phyloP scores from a whole-genome alignment of 2,797 vertebrate species.

The Corythornis leucogaster region DNA sequence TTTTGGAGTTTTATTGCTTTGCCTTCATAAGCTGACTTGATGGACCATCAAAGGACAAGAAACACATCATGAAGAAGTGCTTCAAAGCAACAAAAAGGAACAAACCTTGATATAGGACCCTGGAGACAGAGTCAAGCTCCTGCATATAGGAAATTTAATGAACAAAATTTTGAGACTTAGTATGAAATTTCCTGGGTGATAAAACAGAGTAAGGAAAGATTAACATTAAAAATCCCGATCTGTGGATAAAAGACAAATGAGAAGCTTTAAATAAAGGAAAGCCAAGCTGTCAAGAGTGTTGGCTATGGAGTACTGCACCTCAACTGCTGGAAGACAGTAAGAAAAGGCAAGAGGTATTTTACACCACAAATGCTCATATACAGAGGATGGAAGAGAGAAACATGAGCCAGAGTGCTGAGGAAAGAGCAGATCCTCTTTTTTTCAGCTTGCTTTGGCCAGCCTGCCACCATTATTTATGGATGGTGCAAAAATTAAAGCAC shows the following conservation, averaged over 20 bases:
- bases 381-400: not conserved
- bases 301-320: not conserved
- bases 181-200: not conserved
- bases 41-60: not conserved
- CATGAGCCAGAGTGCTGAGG: rapidly evolving
- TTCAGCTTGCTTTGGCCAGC: not conserved
- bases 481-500: not conserved
- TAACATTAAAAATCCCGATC: not conserved
- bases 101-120: not conserved
- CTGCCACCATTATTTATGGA: not conserved
- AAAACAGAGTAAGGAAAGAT: not conserved
- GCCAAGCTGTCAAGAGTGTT: not conserved
- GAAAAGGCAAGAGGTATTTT: not conserved
- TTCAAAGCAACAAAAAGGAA: not conserved
- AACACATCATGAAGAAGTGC: not conserved
- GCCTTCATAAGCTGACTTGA: not conserved
- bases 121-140: not conserved
- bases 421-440: not conserved
- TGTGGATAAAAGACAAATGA: not conserved
- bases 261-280: not conserved
- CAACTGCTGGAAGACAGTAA: not conserved
- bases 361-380: not conserved
- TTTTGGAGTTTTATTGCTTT: not conserved
- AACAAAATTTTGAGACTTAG: not conserved
- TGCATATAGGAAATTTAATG: not conserved